Percentiles rank a stretch among this genome's conserved stretches.
These are phyloP conservation scores for Oncorhynchus gorbuscha DNA, from an alignment of 2,113 vertebrate species.

Conservation along the genomic window DNA sequence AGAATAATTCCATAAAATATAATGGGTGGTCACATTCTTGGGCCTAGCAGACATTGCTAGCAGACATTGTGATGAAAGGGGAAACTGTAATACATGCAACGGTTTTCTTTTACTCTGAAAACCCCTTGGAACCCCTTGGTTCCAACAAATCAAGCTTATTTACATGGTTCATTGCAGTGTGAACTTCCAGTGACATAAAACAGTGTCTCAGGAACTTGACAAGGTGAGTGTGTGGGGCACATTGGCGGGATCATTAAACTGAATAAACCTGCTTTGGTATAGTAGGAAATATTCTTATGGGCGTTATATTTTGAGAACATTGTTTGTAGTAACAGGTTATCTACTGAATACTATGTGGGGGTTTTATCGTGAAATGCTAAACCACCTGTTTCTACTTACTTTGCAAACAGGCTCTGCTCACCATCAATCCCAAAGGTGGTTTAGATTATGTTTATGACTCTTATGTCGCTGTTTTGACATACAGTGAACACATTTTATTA, in stretches of 20 bases:
- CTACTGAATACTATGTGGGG: too few species aligned
- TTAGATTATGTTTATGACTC: too few species aligned
- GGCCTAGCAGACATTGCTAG: slow-evolving; percentile 9
- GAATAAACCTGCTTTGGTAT: slow-evolving; percentile 5
- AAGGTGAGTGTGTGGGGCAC: slow-evolving; percentile 19
- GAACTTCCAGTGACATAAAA: slow-evolving; percentile 30
- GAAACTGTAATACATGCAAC: slow-evolving; percentile 35
- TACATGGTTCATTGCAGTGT: slow-evolving; percentile 38
- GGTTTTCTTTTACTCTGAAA: slow-evolving; percentile 41
- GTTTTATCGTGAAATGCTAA: too few species aligned
- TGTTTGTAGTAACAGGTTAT: too few species aligned
- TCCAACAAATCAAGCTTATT: slow-evolving; percentile 36
- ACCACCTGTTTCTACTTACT: too few species aligned
- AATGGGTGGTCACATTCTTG: slow-evolving; percentile 46
- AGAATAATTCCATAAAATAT: slow-evolving; percentile 39
- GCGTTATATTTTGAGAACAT: too few species aligned
- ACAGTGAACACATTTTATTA: too few species aligned
- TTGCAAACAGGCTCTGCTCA: too few species aligned
- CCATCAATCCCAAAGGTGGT: too few species aligned
- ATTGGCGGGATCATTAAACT: slow-evolving; percentile 8
- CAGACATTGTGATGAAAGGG: slow-evolving; percentile 43
- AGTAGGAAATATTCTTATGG: background rate
- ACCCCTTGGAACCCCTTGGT: slow-evolving; percentile 12
- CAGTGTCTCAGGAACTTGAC: slow-evolving; percentile 35
- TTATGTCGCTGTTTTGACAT: too few species aligned